Base-by-base conservation (phyloP, 2,797 vertebrate genomes). In the Neosilurus mollespiculum region DNA sequence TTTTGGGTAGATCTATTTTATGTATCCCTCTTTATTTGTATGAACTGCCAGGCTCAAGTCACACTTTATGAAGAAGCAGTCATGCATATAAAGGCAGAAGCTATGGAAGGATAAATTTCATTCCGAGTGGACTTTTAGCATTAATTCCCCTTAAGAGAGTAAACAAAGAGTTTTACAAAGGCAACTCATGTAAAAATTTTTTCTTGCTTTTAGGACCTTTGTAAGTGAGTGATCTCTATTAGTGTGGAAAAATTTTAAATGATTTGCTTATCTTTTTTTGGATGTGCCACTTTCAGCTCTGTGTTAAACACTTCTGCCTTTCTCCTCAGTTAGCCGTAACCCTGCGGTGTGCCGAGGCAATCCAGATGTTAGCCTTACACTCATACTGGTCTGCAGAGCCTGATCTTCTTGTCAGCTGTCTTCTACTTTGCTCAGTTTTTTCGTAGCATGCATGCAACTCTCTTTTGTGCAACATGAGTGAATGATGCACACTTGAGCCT, bases 61-160 rank as follows among this genome's bases (percentile, higher is more conserved):
- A 83, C 86, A 81, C 54, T 83, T 91, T 92, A 89, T 88, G 85
- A 91, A 84, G 62, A 88, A 81, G 70, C 80, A 83, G 88, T 82
- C 37, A 67, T 12, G 26, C 80, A 82, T 85, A 86, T 90, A 87
- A 92, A 93, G 89, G 75, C 88, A 86, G 88, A 87, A 90, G 91
- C 91, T 87, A 89, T 87, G 86, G 83, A 86, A 84, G 88, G 88
- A 91, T 93, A 90, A 91, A 91, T 86, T 87, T 91, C 90, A 87
- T 62, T 86, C 78, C 85, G 0, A 83, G 56, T 85, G 89, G 81
- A 88, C 87, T 85, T 81, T 84, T 78, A 67, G 88, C 81, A 88
- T 85, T 77, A 76, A 62, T 15, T 76, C 78, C 79, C 72, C 14
- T 77, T 75, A 18, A 58, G 54, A 86, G 78, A 85, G 83, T 81